phyloP scores from a whole-genome alignment of 64 coral and sea anemone genomes.

The Montipora sp. region DNA sequence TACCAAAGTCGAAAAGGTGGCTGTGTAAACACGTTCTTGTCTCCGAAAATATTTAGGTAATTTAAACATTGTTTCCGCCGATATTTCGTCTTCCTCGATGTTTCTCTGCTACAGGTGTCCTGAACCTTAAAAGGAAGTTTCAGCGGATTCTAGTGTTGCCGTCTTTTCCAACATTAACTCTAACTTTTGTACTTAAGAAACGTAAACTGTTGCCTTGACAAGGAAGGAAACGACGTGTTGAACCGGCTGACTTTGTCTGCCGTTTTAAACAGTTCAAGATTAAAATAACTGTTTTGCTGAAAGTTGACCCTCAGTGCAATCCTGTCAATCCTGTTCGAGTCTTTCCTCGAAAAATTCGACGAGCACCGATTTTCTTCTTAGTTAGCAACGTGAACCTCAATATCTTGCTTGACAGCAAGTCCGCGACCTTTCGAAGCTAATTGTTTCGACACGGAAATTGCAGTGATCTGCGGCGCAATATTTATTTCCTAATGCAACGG shows the following conservation, averaged over 20 bases:
- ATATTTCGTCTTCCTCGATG: not conserved
- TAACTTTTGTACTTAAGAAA: too few relatives aligned
- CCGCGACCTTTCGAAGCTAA: constrained; percentile 11
- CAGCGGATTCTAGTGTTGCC: not conserved
- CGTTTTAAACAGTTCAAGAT: not conserved
- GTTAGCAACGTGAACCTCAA: not conserved
- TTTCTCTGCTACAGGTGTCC: not conserved
- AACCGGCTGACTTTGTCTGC: not conserved
- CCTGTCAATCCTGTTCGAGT: too few relatives aligned
- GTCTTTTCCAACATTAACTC: not conserved
- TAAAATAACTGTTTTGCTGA: not conserved
- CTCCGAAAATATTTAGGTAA: constrained; percentile 39
- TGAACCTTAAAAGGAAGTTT: not conserved
- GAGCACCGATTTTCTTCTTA: too few relatives aligned
- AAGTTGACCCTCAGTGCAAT: not conserved
- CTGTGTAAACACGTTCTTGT: constrained; percentile 45
- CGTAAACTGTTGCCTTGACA: too few relatives aligned
- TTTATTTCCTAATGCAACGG: not conserved
- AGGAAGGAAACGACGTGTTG: not conserved
- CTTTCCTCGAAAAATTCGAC: too few relatives aligned
- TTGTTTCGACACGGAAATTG: constrained; percentile 58
- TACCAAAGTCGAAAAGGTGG: constrained; percentile 2
- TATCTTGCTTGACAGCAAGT: not conserved
- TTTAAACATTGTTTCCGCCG: constrained; percentile 31
- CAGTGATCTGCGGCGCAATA: not conserved